A percentile compares a stretch with the other conserved stretches of the same genome.
phyloP scores from a whole-genome alignment of 1,140 invertebrate species.

The Micrasema minimum region DNA sequence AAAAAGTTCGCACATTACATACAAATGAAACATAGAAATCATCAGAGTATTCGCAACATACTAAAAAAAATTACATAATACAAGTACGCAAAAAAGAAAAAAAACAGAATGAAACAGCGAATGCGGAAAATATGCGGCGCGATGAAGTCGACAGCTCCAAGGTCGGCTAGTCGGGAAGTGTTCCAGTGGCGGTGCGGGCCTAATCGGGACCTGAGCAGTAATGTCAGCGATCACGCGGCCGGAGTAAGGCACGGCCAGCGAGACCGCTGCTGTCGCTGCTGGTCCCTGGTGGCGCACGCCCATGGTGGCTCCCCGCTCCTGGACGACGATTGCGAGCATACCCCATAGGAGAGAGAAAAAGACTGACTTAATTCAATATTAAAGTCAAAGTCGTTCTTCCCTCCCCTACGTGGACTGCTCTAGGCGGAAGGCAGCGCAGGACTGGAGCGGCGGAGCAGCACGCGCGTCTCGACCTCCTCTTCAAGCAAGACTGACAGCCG shows the following conservation, averaged over 20 bases:
- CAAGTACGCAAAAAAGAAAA: slow-evolving; percentile 7
- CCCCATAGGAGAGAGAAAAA: slow-evolving; percentile 41
- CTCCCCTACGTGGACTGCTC: slow-evolving; percentile 28
- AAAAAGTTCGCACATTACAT: not conserved
- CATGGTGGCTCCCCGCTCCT: too few species aligned
- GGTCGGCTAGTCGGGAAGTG: slow-evolving; percentile 18
- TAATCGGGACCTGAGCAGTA: slow-evolving; percentile 16
- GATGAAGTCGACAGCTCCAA: slow-evolving; percentile 15
- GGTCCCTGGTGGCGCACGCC: not conserved
- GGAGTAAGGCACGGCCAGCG: not conserved
- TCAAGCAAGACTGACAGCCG: not conserved
- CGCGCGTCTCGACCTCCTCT: not conserved
- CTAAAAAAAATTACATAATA: slow-evolving; percentile 23
- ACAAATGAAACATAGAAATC: slow-evolving; percentile 6
- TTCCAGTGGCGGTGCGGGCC: slow-evolving; percentile 3
- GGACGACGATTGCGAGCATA: slow-evolving; percentile 14
- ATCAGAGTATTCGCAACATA: slow-evolving; percentile 19
- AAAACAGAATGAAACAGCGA: slow-evolving; percentile 17
- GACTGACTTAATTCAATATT: slow-evolving; percentile 26
- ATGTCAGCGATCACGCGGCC: slow-evolving; percentile 25
- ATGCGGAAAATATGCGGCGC: slow-evolving; percentile 16
- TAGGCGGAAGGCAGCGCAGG: not conserved
- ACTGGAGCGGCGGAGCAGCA: not conserved
- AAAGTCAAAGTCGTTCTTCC: slow-evolving; percentile 32
- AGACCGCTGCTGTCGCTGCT: not conserved